These are phyloP conservation scores for Chelidonichthys spinosus DNA, from an alignment of 2,797 vertebrate species.

Conservation along the genomic window DNA sequence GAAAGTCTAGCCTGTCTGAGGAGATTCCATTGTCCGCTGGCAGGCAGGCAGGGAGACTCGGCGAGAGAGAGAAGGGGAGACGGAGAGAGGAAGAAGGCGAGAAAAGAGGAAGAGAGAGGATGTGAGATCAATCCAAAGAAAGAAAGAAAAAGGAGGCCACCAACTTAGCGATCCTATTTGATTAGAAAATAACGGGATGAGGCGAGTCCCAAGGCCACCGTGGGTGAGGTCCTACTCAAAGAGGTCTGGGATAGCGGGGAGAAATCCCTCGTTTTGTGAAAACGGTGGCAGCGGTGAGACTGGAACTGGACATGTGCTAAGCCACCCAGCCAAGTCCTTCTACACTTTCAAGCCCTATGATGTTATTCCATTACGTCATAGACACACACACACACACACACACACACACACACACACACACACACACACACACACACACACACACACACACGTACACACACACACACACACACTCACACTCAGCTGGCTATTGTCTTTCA, in stretches of 20 bases:
- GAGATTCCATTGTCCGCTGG: constrained; percentile 59
- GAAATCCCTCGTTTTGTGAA: constrained; percentile 33
- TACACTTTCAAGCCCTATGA: constrained; percentile 55
- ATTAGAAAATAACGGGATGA: constrained; percentile 52
- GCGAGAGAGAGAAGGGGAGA: constrained; percentile 41
- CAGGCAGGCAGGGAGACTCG: constrained; percentile 8
- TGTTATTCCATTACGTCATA: constrained; percentile 70
- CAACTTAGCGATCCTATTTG: constrained; percentile 45
- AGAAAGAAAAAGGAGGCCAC: constrained; percentile 36
- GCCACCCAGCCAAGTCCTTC: constrained; percentile 47
- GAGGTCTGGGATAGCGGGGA: constrained; percentile 6
- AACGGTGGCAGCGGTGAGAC: constrained; percentile 19
- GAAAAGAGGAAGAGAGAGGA: constrained; percentile 37
- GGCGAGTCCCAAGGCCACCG: constrained; percentile 6
- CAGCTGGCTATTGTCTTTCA: constrained; percentile 54
- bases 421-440: neutral
- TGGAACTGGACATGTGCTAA: constrained; percentile 33
- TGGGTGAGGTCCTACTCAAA: constrained; percentile 52
- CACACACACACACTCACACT: neutral
- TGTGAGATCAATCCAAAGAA: constrained; percentile 24
- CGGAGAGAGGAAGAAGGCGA: constrained; percentile 10
- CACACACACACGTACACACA: constrained; percentile 11
- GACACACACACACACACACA: constrained; percentile 43
- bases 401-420: constrained; percentile 19
- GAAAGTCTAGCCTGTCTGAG: constrained; percentile 66